These are phyloP conservation scores for Crypturellus tataupa DNA, from an alignment of 2,797 vertebrate genomes.

Conservation along the genomic window DNA sequence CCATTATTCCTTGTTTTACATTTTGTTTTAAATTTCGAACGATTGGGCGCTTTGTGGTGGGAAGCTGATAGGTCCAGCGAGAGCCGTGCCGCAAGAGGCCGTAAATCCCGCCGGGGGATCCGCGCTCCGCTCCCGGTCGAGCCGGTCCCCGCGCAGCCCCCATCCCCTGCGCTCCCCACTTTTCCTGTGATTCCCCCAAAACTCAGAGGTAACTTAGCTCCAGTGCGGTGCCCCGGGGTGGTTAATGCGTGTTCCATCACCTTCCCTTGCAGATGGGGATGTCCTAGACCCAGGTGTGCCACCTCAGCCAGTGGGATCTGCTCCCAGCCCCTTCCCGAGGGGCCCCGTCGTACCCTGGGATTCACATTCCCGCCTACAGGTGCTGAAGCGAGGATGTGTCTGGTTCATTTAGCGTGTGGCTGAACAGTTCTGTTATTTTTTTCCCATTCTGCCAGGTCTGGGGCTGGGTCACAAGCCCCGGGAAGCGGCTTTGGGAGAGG, in stretches of 20 bases:
- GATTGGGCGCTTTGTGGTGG: slow-evolving; percentile 32
- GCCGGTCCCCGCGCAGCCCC: not conserved
- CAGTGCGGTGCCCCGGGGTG: not conserved
- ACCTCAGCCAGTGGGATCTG: too few relatives aligned
- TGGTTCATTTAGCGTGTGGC: not conserved
- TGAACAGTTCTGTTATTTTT: not conserved
- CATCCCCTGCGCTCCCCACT: not conserved
- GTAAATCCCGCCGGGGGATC: not conserved
- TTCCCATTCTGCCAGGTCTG: not conserved
- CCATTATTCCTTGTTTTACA: slow-evolving; percentile 76
- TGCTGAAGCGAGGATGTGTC: not conserved
- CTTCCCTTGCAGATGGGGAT: not conserved
- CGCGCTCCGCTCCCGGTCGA: fast-evolving
- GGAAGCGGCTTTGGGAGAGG: fast-evolving
- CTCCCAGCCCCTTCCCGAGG: too few relatives aligned
- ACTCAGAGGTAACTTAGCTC: not conserved
- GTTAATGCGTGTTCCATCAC: too few relatives aligned
- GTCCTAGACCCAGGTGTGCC: not conserved
- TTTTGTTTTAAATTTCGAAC: slow-evolving; percentile 74
- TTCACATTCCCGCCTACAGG: fast-evolving
- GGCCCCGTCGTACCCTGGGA: fast-evolving
- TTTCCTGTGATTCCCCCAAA: not conserved
- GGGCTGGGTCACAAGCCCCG: not conserved
- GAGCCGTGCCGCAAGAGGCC: not conserved
- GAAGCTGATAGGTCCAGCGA: slow-evolving; percentile 15